Base-by-base conservation (phyloP, 2,888 invertebrate species). In the Dolichopus griseipennis region DNA sequence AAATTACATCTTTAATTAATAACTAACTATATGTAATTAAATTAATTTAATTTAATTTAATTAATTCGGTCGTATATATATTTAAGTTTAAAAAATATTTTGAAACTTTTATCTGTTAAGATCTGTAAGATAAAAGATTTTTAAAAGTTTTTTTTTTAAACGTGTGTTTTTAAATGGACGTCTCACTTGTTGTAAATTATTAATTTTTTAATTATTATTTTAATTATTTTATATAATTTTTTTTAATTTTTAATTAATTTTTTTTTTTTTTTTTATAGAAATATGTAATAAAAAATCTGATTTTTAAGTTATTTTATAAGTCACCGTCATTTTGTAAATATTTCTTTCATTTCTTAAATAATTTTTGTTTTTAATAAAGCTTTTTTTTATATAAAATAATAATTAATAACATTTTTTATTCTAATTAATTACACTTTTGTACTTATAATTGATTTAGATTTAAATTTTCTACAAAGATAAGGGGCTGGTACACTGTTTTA, bases 261-360 rank as follows among this genome's bases (percentile, higher is more conserved):
- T n/a, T 15, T 52, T 15, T 52, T 52, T 52, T 52, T 52, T 52
- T 52, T 52, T 52, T 52, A 52, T 52, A 52, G 6, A 52, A 52
- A 43, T n/a, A n/a, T n/a, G n/a, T n/a, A 43, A 43, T 12, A 43
- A 15, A 43, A 43, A 43, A 43, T 4, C 18, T 52, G 52, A 52
- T 52, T 52, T 52, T 52, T 52, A 52, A 52, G 52, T 52, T 52
- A 52, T 52, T 52, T 64, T 64, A 20, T 64, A 64, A 64, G 64
- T 64, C 64, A 64, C 64, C 64, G 64, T 64, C 64, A 64, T 64
- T 64, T 64, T 64, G 64, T 64, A 64, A 34, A 64, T 64, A 64
- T 18, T 34, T 64, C 18, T 64, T 33, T 15, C 2, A 41, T 41
- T 41, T 41, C 9, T 41, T 41, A 6, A 12, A 41, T 41, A n/a